Conservation (phyloP, 2,797 vertebrate species). For the Myotis planiceps region DNA sequence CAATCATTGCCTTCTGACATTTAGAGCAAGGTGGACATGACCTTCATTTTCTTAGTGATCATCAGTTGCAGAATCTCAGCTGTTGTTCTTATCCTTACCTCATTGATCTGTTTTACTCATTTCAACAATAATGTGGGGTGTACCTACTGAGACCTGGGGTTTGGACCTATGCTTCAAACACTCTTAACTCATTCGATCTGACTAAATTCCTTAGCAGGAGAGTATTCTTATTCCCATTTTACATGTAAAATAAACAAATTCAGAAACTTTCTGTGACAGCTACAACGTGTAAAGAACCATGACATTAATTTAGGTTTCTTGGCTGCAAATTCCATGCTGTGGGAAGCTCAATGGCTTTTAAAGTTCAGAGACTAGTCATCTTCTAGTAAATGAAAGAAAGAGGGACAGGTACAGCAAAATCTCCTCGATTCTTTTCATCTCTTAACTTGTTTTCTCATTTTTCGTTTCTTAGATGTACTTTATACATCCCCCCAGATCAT, state of each 20-base stretch:
- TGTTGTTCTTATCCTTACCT: neutral
- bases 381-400: neutral
- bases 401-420: neutral
- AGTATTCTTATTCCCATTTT: neutral
- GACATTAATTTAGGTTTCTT: neutral
- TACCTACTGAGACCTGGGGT: neutral
- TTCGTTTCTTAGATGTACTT: neutral
- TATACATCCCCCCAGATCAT: neutral
- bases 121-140: neutral
- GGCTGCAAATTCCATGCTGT: neutral
- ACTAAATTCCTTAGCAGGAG: neutral
- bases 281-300: neutral
- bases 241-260: conserved; percentile 31
- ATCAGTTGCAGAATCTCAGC: neutral
- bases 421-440: neutral
- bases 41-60: neutral
- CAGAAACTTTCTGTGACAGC: neutral
- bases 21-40: neutral
- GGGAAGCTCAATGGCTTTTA: neutral
- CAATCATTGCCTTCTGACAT: neutral
- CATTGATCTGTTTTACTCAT: neutral
- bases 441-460: neutral
- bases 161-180: neutral
- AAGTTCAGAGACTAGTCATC: neutral
- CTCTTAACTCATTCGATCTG: neutral